A percentile compares a stretch with the other conserved stretches of the same genome.
phyloP scores from a whole-genome alignment of 2,113 vertebrate species.

The Silurus asotus region DNA sequence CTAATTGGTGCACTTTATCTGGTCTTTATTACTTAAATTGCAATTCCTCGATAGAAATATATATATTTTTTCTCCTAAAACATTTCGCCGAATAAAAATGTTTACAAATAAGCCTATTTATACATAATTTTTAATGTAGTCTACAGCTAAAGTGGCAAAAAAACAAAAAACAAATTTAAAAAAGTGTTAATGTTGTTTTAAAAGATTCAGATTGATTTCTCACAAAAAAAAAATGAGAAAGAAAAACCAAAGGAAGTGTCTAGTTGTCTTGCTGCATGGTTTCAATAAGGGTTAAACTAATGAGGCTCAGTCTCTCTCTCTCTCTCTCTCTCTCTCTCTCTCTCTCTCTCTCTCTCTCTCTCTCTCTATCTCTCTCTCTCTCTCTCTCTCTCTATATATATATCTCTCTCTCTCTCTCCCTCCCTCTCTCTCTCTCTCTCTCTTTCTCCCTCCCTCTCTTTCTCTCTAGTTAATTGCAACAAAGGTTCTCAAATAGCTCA shows the following conservation, averaged over 20 bases:
- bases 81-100: background rate
- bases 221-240: background rate
- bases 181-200: background rate
- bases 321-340: constrained; percentile 6
- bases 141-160: background rate
- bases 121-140: background rate
- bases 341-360: background rate
- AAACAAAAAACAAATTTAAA: background rate
- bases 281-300: constrained; percentile 55
- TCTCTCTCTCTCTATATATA: too few species aligned
- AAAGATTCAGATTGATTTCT: background rate
- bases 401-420: too few species aligned
- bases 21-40: background rate
- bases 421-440: constrained; percentile 24
- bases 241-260: constrained; percentile 21
- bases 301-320: constrained; percentile 26
- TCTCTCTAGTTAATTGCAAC: constrained; percentile 59
- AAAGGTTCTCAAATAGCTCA: constrained; percentile 57
- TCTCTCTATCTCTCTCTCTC: background rate
- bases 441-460: constrained; percentile 41
- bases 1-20: constrained; percentile 5
- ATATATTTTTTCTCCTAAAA: background rate
- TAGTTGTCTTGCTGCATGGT: constrained; percentile 49
- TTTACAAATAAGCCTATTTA: background rate
- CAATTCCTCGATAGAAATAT: background rate